Evolutionary conservation across 1,140 invertebrate genomes (phyloP).

Genomic region (Cecropterus lyciades): DNA sequence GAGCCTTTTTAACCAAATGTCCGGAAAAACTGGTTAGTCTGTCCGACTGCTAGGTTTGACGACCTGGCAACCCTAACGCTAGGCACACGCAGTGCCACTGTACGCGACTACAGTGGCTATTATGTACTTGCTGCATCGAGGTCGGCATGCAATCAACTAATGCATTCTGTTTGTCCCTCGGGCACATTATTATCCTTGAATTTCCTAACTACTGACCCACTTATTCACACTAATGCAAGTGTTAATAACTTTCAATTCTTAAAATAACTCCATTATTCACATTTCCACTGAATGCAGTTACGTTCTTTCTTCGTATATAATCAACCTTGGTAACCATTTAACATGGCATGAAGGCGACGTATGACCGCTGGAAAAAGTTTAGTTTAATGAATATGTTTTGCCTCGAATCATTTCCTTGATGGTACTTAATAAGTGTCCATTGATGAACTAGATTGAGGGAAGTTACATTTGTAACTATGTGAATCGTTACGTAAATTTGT

Average conservation of each 20-base stretch:
- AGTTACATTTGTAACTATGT: not conserved
- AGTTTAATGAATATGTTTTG: not conserved
- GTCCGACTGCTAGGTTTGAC: too few relatives aligned
- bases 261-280: constrained; percentile 19
- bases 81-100: not conserved
- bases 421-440: not conserved
- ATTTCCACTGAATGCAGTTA: constrained; percentile 11
- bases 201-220: constrained; percentile 12
- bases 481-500: too few relatives aligned
- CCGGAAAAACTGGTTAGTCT: too few relatives aligned
- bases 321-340: not conserved
- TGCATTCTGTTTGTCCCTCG: constrained; percentile 25
- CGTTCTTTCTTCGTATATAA: not conserved
- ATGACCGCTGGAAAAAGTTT: not conserved
- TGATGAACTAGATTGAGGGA: not conserved
- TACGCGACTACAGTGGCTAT: constrained; percentile 5
- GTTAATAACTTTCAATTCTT: constrained; percentile 17
- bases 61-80: too few relatives aligned
- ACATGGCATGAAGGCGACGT: not conserved
- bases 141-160: constrained; percentile 38
- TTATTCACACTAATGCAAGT: constrained; percentile 13
- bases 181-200: constrained; percentile 29
- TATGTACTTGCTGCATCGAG: constrained; percentile 32
- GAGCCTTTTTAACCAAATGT: too few relatives aligned
- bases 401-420: too few relatives aligned